Evolutionary conservation across 1,140 invertebrate genomes (phyloP).

Genomic region (Lepidurus apus): DNA sequence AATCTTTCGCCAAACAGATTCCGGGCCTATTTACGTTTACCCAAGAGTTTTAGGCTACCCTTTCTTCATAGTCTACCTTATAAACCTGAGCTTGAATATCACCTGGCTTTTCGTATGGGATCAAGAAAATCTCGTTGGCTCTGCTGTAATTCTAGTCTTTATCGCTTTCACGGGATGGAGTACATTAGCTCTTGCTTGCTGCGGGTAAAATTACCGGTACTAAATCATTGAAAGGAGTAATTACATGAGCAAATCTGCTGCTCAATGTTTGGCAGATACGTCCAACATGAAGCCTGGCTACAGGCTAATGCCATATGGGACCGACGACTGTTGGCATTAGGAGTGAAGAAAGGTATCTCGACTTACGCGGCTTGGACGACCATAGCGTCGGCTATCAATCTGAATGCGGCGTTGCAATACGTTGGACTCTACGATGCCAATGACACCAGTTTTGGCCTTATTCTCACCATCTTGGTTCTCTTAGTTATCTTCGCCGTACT

Average conservation of each 20-base stretch:
- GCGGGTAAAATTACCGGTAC: neutral
- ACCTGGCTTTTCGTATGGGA: slow-evolving; percentile 31
- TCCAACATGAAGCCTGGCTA: neutral
- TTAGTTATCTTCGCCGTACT: slow-evolving; percentile 25
- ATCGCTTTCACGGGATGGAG: slow-evolving; percentile 31
- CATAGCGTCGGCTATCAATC: slow-evolving; percentile 31
- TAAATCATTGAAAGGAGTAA: neutral
- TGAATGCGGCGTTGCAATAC: slow-evolving; percentile 31
- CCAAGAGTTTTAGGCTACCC: slow-evolving; percentile 24
- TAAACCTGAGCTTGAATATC: slow-evolving; percentile 27
- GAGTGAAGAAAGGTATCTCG: slow-evolving; percentile 28
- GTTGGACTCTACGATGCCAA: slow-evolving; percentile 27
- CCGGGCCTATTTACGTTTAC: slow-evolving; percentile 12
- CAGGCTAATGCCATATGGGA: slow-evolving; percentile 8
- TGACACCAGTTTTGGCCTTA: neutral
- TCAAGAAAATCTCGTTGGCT: slow-evolving; percentile 16
- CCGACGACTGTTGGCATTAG: slow-evolving; percentile 20
- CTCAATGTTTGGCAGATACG: neutral
- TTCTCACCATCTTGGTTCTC: slow-evolving; percentile 14
- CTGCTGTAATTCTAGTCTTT: slow-evolving; percentile 27
- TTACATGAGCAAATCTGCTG: neutral
- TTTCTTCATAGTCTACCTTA: slow-evolving; percentile 22
- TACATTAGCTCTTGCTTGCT: slow-evolving; percentile 24
- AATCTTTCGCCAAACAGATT: slow-evolving; percentile 23
- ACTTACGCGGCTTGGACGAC: slow-evolving; percentile 30